Base-by-base conservation (phyloP, 92 coral and sea anemone species). In the Scolanthus callimorphus region DNA sequence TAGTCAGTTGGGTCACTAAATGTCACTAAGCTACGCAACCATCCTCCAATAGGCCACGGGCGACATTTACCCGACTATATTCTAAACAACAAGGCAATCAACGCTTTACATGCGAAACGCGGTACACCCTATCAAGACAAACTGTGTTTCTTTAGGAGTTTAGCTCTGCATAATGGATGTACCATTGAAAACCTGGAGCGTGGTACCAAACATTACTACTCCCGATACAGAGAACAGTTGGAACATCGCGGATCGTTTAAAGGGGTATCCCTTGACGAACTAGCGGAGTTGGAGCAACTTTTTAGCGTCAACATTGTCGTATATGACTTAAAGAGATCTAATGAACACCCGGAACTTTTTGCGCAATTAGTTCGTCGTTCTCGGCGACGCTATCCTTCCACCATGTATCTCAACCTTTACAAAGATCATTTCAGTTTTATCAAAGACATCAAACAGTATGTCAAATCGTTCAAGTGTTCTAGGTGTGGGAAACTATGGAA, bases 321-420 rank as follows among this genome's bases (percentile, higher is more conserved):
- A 0, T 67, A 67, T 38, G 17, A 20, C 4, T 9, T 46, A 19
- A 20, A 46, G 17, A 26, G 63, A 23, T 12, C 49, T 1, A 31
- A 55, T 11, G 44, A 3, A 3, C 6, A 0, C 2, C 25, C 39
- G 2, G 57, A 49, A 2, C 57, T 27, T 2, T 49, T 37, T 0
- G 76, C 67, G 24, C 23, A 37, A 11, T 31, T 64, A 0, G 20
- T 78, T 0, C 76, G 56, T 2, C 81, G 77, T 13, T 60, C 77
- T 0, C 64, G 54, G 9, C 56, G 68, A 39, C 11, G 41, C 22
- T 57, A 49, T 23, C 4, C 46, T 4, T 49, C 24, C 59, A 59
- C 77, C 17, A 17, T 77, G 29, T 62, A 70, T 49, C 34, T 78
- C 11, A 70, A 78, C 54, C 60, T 70, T 1, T 46, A 63, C 78